These are phyloP conservation scores for Cataglyphis livida DNA, from an alignment of 2,888 invertebrate species.

Conservation along the genomic window DNA sequence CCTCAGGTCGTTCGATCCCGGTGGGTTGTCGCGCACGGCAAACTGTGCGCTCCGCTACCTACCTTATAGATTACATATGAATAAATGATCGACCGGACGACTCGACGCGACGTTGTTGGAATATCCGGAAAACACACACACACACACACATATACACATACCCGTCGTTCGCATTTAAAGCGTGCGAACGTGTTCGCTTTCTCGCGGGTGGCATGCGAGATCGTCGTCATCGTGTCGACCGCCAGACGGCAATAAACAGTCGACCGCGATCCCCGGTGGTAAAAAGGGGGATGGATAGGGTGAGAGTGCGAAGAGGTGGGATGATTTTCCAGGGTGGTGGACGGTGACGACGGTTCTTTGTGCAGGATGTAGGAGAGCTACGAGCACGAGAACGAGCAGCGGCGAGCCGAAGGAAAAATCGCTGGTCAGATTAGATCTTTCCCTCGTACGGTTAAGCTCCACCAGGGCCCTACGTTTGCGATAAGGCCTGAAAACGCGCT, in stretches of 20 bases:
- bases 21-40: conserved; percentile 30
- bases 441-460: conserved; percentile 60
- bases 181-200: conserved; percentile 54
- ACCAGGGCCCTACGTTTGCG: conserved; percentile 65
- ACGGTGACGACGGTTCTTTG: conserved; percentile 35
- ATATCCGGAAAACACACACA: conserved; percentile 20
- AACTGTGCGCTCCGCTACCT: conserved; percentile 32
- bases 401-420: conserved; percentile 67
- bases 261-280: conserved; percentile 53
- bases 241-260: conserved; percentile 69
- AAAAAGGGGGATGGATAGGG: conserved; percentile 6
- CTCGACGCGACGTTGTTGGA: conserved; percentile 17
- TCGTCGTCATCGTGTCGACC: conserved; percentile 63
- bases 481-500: conserved; percentile 78
- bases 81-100: conserved; percentile 52
- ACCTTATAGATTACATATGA: conserved; percentile 51
- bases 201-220: conserved; percentile 64
- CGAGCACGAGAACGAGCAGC: conserved; percentile 74
- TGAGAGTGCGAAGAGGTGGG: conserved; percentile 36
- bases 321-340: conserved; percentile 44
- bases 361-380: conserved; percentile 63
- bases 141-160: neutral
- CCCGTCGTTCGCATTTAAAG: conserved; percentile 3
- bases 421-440: conserved; percentile 74
- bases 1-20: conserved; percentile 32